A percentile compares a stretch with the other conserved stretches of the same genome.
phyloP scores from a whole-genome alignment of 2,113 vertebrate species.

The Esox niger region DNA sequence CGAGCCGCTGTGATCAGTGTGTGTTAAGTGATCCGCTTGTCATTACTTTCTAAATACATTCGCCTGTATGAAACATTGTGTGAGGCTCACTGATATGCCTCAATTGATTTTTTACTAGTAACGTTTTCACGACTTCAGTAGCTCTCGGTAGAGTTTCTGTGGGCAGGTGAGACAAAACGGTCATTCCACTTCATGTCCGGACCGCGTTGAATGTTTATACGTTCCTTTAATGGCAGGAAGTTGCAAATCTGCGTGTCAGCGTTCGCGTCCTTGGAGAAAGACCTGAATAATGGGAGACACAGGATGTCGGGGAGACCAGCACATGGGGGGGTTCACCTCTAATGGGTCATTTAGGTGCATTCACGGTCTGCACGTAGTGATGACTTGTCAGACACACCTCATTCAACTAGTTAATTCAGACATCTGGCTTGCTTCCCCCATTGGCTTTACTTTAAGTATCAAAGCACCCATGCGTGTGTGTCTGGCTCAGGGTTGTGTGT shows the following conservation, averaged over 20 bases:
- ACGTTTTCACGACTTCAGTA: too few species aligned
- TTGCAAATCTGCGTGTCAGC: neutral
- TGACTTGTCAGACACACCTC: slow-evolving; percentile 1
- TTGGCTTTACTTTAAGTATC: neutral
- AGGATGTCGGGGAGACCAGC: neutral
- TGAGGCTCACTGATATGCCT: too few species aligned
- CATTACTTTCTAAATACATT: neutral
- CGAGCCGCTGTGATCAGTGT: neutral
- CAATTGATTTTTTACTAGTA: neutral
- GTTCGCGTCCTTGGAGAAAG: neutral
- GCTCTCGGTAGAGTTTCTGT: neutral
- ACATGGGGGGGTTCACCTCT: neutral
- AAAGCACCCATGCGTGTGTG: neutral
- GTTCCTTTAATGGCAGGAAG: neutral
- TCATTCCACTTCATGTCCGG: neutral
- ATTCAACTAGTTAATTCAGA: neutral
- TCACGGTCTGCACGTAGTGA: neutral
- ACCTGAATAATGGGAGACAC: neutral
- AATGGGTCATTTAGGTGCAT: neutral
- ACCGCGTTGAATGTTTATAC: neutral
- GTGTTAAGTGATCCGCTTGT: neutral
- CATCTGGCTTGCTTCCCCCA: neutral
- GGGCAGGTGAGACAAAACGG: neutral
- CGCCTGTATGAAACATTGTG: too few species aligned
- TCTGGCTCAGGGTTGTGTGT: too few species aligned